Conservation (phyloP, 2,113 vertebrate genomes). For the Sturnus vulgaris region DNA sequence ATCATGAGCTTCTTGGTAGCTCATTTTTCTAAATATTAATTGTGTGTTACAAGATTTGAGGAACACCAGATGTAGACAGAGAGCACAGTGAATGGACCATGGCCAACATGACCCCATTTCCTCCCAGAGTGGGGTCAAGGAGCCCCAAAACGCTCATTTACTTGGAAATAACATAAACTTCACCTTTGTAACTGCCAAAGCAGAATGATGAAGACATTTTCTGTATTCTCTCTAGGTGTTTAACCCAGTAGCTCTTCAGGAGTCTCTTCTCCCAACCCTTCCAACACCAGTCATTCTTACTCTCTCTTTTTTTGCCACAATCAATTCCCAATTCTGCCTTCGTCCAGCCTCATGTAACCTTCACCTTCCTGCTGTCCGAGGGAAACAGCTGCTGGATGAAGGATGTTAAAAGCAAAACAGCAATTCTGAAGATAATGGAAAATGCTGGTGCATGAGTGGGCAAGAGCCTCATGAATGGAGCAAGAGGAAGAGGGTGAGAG, state of each 20-base stretch:
- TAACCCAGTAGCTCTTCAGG: neutral
- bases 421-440: neutral
- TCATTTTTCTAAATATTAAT: neutral
- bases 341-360: neutral
- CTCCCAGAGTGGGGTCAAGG: neutral
- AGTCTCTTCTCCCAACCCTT: neutral
- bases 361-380: neutral
- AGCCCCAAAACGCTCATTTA: neutral
- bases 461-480: neutral
- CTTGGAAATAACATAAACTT: neutral
- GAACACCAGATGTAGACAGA: neutral
- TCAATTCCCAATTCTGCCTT: neutral
- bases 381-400: neutral
- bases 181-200: neutral
- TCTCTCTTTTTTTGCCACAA: neutral
- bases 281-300: neutral
- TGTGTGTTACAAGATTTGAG: neutral
- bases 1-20: neutral
- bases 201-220: neutral
- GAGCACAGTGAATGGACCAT: fast-evolving
- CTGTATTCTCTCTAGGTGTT: neutral
- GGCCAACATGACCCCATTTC: neutral
- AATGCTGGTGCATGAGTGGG: neutral
- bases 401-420: neutral
- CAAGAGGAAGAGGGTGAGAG: neutral